A percentile compares a stretch with the other conserved stretches of the same genome.
Conservation (phyloP, 1,140 invertebrate species). For the Drosophila asahinai region DNA sequence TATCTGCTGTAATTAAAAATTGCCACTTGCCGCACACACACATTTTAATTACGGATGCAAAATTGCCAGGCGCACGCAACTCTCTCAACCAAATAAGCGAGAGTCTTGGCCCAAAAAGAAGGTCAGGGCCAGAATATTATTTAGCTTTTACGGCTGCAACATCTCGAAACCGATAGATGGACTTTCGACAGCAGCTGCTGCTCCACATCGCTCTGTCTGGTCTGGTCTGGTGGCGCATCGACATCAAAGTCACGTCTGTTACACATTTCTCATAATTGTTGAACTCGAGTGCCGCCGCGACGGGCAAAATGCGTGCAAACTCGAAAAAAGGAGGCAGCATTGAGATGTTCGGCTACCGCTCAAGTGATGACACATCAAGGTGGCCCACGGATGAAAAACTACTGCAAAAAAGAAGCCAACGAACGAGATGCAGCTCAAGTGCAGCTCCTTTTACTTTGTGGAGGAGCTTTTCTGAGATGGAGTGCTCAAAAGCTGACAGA, state of each 20-base stretch:
- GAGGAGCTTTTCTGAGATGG: slow-evolving; percentile 17
- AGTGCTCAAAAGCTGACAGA: slow-evolving; percentile 35
- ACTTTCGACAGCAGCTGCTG: slow-evolving; percentile 61
- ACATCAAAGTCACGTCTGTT: slow-evolving; percentile 71
- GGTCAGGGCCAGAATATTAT: slow-evolving; percentile 61
- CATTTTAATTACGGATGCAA: slow-evolving; percentile 75
- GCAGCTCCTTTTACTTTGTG: slow-evolving; percentile 46
- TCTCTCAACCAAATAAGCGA: slow-evolving; percentile 23
- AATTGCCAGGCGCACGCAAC: slow-evolving; percentile 55
- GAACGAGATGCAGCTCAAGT: slow-evolving; percentile 15
- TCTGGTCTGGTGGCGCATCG: slow-evolving; percentile 54
- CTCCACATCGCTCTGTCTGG: slow-evolving; percentile 51
- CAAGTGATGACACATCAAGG: slow-evolving; percentile 70
- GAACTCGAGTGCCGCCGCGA: slow-evolving; percentile 34
- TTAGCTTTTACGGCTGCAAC: slow-evolving; percentile 53
- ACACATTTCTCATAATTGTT: slow-evolving; percentile 64
- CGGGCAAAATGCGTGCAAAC: slow-evolving; percentile 43
- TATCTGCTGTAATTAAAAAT: slow-evolving; percentile 66
- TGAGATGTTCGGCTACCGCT: slow-evolving; percentile 56
- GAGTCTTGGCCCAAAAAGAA: slow-evolving; percentile 55
- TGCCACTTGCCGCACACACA: slow-evolving; percentile 64
- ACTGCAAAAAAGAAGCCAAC: slow-evolving; percentile 6
- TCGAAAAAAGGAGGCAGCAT: slow-evolving; percentile 30
- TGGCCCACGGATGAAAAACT: slow-evolving; percentile 41
- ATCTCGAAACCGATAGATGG: slow-evolving; percentile 47